phyloP scores from a whole-genome alignment of 2,113 vertebrate genomes.

The Lophotis ruficrista region DNA sequence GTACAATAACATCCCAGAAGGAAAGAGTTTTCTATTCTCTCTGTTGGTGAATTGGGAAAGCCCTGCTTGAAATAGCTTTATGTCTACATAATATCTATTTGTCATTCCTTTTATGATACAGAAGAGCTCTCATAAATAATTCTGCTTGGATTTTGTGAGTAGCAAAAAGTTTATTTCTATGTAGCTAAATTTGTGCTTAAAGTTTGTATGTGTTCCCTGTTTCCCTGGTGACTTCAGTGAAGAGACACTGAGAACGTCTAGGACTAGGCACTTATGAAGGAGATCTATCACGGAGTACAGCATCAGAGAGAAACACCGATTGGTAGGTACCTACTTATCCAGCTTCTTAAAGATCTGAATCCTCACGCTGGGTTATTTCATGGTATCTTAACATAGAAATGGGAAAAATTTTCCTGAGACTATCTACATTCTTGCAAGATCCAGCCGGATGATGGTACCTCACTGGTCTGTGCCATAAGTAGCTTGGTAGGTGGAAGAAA shows the following conservation, averaged over 20 bases:
- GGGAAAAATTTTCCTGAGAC: background rate
- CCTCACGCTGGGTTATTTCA: background rate
- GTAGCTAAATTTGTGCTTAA: background rate
- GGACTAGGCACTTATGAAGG: background rate
- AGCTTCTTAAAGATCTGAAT: background rate
- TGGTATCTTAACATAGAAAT: background rate
- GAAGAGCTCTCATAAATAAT: background rate
- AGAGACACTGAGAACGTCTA: background rate
- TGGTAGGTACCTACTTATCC: background rate
- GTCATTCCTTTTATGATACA: background rate
- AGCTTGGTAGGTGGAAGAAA: background rate
- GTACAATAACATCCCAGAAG: background rate
- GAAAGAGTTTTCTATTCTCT: background rate
- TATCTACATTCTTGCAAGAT: background rate
- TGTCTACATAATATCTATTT: background rate
- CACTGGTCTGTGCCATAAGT: fast-evolving
- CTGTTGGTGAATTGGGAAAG: background rate
- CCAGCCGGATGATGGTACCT: background rate
- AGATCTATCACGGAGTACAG: background rate
- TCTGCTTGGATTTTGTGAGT: background rate
- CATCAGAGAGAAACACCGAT: background rate
- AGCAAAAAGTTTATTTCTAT: background rate
- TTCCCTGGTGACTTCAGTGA: background rate
- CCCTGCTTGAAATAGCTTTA: background rate
- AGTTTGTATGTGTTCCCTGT: background rate